phyloP scores from a whole-genome alignment of 2,888 invertebrate species.

The Eilema depressum region DNA sequence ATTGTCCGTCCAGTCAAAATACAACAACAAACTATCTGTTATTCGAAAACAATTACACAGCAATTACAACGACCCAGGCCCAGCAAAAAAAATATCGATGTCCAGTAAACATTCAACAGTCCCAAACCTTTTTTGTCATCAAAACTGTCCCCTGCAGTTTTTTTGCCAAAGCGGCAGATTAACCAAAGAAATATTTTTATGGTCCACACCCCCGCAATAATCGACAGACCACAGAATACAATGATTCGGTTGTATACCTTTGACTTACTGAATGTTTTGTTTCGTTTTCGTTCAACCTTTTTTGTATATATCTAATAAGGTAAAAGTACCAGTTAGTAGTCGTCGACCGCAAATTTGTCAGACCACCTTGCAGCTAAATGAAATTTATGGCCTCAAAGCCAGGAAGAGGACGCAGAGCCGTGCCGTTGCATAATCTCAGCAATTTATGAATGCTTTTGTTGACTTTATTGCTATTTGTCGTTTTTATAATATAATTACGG shows the following conservation, averaged over 20 bases:
- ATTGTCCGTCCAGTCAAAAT: slow-evolving; percentile 67
- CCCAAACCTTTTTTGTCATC: slow-evolving; percentile 49
- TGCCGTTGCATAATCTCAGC: slow-evolving; percentile 84
- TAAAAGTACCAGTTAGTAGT: slow-evolving; percentile 66
- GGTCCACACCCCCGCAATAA: slow-evolving; percentile 49
- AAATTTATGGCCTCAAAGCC: slow-evolving; percentile 83
- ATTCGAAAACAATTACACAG: slow-evolving; percentile 72
- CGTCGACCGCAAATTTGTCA: slow-evolving; percentile 85
- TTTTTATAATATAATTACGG: slow-evolving; percentile 67
- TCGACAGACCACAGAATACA: slow-evolving; percentile 56
- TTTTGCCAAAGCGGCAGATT: slow-evolving; percentile 50
- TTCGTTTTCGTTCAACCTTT: slow-evolving; percentile 43
- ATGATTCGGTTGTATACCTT: slow-evolving; percentile 31
- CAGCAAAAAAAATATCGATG: slow-evolving; percentile 49
- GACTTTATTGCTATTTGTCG: slow-evolving; percentile 73
- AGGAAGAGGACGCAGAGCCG: slow-evolving; percentile 81
- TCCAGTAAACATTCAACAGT: slow-evolving; percentile 49
- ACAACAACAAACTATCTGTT: slow-evolving; percentile 65
- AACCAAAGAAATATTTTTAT: slow-evolving; percentile 51
- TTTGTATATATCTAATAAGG: slow-evolving; percentile 63
- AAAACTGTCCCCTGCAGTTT: slow-evolving; percentile 40
- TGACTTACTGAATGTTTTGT: slow-evolving; percentile 40
- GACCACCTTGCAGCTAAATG: slow-evolving; percentile 85
- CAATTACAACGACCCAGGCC: slow-evolving; percentile 66
- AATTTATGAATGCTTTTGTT: slow-evolving; percentile 82